Percentiles rank a stretch among this genome's conserved stretches.
Conservation (phyloP, 2,797 vertebrate genomes). For the Cirrhinus mrigala region DNA sequence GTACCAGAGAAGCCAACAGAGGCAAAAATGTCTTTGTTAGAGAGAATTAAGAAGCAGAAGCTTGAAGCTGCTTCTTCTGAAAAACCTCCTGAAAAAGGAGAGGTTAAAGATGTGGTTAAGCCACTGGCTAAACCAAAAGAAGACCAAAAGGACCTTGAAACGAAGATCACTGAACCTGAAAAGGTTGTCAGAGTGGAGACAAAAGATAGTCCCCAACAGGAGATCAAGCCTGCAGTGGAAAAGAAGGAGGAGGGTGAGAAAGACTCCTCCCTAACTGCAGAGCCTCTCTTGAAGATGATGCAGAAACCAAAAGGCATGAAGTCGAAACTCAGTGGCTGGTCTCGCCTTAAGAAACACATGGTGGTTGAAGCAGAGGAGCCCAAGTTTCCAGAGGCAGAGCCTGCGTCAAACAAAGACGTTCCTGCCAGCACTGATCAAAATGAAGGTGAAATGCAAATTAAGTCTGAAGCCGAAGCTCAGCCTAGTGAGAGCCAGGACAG, state of each 20-base stretch:
- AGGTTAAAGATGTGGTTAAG: constrained; percentile 43
- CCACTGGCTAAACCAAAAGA: constrained; percentile 50
- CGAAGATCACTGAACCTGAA: constrained; percentile 46
- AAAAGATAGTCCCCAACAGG: constrained; percentile 54
- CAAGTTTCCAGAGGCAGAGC: constrained; percentile 70
- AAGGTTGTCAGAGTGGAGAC: constrained; percentile 47
- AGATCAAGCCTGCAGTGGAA: constrained; percentile 41
- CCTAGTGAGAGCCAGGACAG: constrained; percentile 49
- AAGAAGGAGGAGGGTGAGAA: constrained; percentile 28
- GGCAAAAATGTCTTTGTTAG: constrained; percentile 46
- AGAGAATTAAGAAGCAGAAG: constrained; percentile 59
- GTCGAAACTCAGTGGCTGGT: constrained; percentile 84
- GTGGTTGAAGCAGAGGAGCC: constrained; percentile 84
- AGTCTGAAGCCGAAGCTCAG: constrained; percentile 51
- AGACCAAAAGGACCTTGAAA: constrained; percentile 45
- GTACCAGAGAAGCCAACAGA: constrained; percentile 54
- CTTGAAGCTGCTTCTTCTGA: constrained; percentile 29
- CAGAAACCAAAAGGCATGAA: constrained; percentile 77
- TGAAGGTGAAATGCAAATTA: constrained; percentile 52
- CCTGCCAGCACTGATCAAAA: constrained; percentile 49
- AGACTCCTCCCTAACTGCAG: constrained; percentile 60
- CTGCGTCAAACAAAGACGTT: constrained; percentile 59
- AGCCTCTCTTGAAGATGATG: constrained; percentile 71
- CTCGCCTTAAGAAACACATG: constrained; percentile 90
- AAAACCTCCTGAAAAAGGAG: constrained; percentile 44